A percentile compares a stretch with the other conserved stretches of the same genome.
Evolutionary conservation across 2,113 vertebrate species (phyloP).

Genomic region (Dasyprocta punctata): DNA sequence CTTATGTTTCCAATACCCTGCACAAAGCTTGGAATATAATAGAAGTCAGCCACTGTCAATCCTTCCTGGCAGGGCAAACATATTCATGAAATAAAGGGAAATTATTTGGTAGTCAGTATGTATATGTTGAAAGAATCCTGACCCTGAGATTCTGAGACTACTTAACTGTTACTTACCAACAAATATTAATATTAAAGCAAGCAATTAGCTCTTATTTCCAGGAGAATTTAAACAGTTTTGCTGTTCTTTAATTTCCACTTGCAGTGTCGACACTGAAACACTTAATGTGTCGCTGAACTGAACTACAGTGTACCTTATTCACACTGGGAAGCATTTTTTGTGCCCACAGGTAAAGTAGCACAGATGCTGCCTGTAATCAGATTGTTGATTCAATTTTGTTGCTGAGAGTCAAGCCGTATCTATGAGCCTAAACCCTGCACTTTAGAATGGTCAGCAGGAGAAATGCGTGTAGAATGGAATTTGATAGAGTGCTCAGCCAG

Average conservation of each 20-base stretch:
- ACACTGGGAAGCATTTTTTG: neutral
- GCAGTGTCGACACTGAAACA: neutral
- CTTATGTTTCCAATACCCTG: neutral
- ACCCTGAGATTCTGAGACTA: neutral
- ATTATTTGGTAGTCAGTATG: neutral
- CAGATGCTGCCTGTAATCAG: neutral
- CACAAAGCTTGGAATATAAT: neutral
- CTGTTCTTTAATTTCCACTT: neutral
- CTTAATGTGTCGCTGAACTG: neutral
- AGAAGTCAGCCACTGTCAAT: neutral
- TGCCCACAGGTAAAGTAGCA: neutral
- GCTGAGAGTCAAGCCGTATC: neutral
- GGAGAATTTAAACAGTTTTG: slow-evolving; percentile 19
- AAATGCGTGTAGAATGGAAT: neutral
- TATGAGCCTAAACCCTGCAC: neutral
- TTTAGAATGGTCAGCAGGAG: neutral
- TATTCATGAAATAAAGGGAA: slow-evolving; percentile 38
- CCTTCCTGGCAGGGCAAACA: neutral
- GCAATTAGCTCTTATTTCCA: slow-evolving; percentile 38
- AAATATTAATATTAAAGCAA: neutral
- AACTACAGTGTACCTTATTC: neutral
- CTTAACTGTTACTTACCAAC: slow-evolving; percentile 10
- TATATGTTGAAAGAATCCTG: slow-evolving; percentile 4
- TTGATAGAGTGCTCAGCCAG: neutral
- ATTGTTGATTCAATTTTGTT: slow-evolving; percentile 27